A percentile compares a stretch with the other conserved stretches of the same genome.
Conservation (phyloP, 2,888 invertebrate genomes). For the Ophioninae sp. region DNA sequence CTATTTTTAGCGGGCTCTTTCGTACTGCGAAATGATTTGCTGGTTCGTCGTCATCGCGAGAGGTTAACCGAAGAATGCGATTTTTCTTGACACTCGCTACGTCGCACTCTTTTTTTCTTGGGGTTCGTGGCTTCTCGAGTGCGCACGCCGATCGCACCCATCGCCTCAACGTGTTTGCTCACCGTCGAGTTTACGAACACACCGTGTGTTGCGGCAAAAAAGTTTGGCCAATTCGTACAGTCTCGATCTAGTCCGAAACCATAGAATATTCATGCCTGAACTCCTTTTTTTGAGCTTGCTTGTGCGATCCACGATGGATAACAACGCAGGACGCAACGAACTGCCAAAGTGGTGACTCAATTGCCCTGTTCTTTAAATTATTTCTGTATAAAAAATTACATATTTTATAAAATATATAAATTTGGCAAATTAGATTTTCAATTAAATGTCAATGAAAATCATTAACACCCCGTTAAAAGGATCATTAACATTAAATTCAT, state of each 20-base stretch:
- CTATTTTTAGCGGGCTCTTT: background rate
- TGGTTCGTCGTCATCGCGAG: conserved; percentile 18
- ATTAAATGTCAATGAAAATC: too few relatives aligned
- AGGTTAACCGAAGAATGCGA: conserved; percentile 51
- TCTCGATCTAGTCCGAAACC: background rate
- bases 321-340: background rate
- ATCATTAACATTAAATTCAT: too few relatives aligned
- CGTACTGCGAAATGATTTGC: conserved; percentile 36
- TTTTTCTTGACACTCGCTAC: conserved; percentile 37
- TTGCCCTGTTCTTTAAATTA: too few relatives aligned
- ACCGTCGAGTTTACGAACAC: conserved; percentile 21
- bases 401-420: too few relatives aligned
- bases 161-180: conserved; percentile 35
- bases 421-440: too few relatives aligned
- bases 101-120: background rate
- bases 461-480: too few relatives aligned
- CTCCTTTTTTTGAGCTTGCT: background rate
- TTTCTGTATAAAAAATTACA: too few relatives aligned
- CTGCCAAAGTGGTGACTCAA: too few relatives aligned
- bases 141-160: conserved; percentile 8
- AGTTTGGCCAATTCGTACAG: background rate
- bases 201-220: background rate
- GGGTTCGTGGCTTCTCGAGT: conserved; percentile 15
- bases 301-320: background rate
- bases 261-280: background rate